These are phyloP conservation scores for Liopterus haemorrhoidalis DNA, from an alignment of 2,888 invertebrate species.

Conservation along the genomic window DNA sequence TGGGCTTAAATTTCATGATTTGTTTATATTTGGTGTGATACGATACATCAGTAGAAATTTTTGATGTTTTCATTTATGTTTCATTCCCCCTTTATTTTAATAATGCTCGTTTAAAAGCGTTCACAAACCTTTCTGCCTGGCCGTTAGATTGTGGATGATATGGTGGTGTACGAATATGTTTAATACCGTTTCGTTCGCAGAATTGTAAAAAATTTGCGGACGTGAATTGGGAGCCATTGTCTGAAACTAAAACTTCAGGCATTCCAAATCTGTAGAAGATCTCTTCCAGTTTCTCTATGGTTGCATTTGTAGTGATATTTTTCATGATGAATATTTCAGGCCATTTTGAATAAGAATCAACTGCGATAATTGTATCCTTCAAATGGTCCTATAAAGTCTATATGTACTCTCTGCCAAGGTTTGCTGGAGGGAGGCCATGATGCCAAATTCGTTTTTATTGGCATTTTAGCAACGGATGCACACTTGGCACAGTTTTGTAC, in stretches of 20 bases:
- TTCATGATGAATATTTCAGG: conserved; percentile 23
- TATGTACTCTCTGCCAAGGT: conserved; percentile 24
- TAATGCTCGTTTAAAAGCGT: too few species aligned
- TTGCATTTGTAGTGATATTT: conserved; percentile 15
- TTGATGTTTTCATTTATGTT: too few species aligned
- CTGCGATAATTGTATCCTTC: conserved; percentile 24
- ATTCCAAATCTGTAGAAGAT: conserved; percentile 15
- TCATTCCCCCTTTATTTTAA: background rate
- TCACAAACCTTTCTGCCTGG: conserved; percentile 8
- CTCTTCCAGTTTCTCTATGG: conserved; percentile 14
- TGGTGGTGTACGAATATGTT: background rate
- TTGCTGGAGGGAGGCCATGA: too few species aligned
- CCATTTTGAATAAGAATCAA: conserved; percentile 28
- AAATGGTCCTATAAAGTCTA: conserved; percentile 26
- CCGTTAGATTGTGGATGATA: conserved; percentile 9
- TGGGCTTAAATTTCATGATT: too few species aligned
- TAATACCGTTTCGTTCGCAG: background rate
- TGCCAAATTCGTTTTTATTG: too few species aligned
- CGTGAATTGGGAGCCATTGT: background rate
- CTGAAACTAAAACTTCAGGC: background rate
- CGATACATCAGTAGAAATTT: too few species aligned
- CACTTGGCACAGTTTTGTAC: too few species aligned
- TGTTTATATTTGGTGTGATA: too few species aligned
- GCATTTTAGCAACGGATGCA: too few species aligned
- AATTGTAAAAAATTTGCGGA: conserved; percentile 1